Percentiles rank a stretch among this genome's conserved stretches.
These are phyloP conservation scores for Promerops cafer DNA, from an alignment of 2,113 vertebrate genomes.

Conservation along the genomic window DNA sequence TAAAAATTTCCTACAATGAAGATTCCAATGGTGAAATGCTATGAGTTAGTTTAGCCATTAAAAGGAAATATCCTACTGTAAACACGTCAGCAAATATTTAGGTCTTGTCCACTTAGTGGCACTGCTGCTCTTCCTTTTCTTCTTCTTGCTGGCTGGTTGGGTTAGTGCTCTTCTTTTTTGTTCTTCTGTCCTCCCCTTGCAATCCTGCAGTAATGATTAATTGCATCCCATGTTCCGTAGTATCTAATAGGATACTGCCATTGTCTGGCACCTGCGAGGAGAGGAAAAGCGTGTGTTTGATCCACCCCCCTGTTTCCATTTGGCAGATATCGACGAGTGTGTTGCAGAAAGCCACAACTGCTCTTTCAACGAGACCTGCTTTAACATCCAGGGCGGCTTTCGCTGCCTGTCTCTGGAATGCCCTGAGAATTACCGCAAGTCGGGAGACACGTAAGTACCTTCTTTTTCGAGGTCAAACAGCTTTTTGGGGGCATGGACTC, in stretches of 20 bases:
- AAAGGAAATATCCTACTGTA: not conserved
- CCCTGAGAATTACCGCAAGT: conserved; percentile 85
- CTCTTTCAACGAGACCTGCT: conserved; percentile 86
- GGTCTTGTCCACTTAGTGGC: conserved; percentile 32
- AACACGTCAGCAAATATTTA: not conserved
- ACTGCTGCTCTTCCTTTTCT: conserved; percentile 28
- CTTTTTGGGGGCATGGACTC: not conserved
- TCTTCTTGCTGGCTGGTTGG: not conserved
- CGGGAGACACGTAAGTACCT: conserved; percentile 88
- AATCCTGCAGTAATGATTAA: not conserved
- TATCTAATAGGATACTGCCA: not conserved
- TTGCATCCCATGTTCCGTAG: not conserved
- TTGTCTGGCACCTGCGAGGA: not conserved
- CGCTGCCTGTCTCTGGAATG: conserved; percentile 88
- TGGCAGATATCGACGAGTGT: conserved; percentile 91
- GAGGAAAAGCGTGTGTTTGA: not conserved
- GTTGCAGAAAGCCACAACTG: conserved; percentile 89
- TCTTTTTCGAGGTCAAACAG: not conserved
- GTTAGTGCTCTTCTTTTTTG: not conserved
- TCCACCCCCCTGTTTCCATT: not conserved
- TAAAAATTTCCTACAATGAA: not conserved
- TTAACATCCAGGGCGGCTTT: conserved; percentile 91
- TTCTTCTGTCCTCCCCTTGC: not conserved
- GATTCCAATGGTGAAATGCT: not conserved
- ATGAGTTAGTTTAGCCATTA: not conserved